Evolutionary conservation across 2,113 vertebrate genomes (phyloP).

Genomic region (Apteryx mantelli): DNA sequence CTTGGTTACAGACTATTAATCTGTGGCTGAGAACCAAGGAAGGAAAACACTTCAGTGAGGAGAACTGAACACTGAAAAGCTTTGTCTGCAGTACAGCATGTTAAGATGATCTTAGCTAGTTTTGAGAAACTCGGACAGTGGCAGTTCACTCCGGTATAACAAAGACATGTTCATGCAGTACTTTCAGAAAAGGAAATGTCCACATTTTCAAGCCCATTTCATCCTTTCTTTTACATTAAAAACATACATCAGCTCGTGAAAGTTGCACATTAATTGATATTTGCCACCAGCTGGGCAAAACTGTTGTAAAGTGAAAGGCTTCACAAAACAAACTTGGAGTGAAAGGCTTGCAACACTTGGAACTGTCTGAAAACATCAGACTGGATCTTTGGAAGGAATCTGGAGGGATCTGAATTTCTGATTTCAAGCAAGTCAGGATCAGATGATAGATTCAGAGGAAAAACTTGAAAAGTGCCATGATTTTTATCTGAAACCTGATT

Average conservation of each 20-base stretch:
- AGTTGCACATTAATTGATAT: not conserved
- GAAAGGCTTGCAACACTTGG: not conserved
- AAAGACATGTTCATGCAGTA: not conserved
- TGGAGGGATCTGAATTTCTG: not conserved
- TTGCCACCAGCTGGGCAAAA: not conserved
- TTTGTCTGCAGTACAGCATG: slow-evolving; percentile 19
- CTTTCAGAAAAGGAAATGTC: not conserved
- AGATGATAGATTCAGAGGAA: not conserved
- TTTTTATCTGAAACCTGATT: not conserved
- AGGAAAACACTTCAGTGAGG: slow-evolving; percentile 27
- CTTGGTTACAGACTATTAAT: slow-evolving; percentile 55
- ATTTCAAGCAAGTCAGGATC: not conserved
- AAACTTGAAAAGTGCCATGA: not conserved
- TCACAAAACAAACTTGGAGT: not conserved
- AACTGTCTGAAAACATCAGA: not conserved
- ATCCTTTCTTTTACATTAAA: not conserved
- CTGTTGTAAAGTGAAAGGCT: not conserved
- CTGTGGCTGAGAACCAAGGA: slow-evolving; percentile 34
- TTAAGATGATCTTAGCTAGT: slow-evolving; percentile 7
- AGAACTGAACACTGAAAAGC: slow-evolving; percentile 36
- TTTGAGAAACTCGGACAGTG: not conserved
- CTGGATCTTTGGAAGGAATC: not conserved
- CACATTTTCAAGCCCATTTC: not conserved
- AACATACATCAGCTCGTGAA: not conserved
- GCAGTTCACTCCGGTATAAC: not conserved